These are phyloP conservation scores for Colletes gigas DNA, from an alignment of 1,140 invertebrate genomes.

Conservation along the genomic window DNA sequence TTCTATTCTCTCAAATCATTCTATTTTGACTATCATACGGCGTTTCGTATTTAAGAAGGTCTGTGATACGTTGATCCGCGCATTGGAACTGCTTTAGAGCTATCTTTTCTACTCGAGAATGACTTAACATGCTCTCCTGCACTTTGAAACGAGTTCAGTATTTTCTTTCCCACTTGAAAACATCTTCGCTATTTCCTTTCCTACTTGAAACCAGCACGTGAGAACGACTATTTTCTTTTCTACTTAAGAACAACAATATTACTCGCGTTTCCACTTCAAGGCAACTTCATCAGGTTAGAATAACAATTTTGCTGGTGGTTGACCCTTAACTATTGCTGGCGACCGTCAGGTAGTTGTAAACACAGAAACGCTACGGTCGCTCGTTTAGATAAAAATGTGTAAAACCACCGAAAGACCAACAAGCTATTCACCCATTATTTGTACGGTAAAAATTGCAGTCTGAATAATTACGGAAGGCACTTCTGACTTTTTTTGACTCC, in stretches of 20 bases:
- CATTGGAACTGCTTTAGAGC: background rate
- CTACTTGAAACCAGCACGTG: conserved; percentile 2
- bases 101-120: background rate
- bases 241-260: conserved; percentile 9
- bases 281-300: background rate
- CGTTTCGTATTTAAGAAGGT: too few species aligned
- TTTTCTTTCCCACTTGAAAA: conserved; percentile 24
- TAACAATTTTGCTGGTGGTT: background rate
- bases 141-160: background rate
- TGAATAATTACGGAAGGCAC: too few species aligned
- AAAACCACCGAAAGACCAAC: too few species aligned
- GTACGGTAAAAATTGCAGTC: too few species aligned
- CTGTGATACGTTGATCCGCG: background rate
- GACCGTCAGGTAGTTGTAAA: too few species aligned
- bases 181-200: conserved; percentile 2
- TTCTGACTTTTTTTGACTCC: too few species aligned
- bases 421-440: too few species aligned
- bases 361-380: too few species aligned
- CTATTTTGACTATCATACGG: too few species aligned
- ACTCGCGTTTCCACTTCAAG: background rate
- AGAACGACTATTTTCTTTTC: conserved; percentile 17
- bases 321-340: too few species aligned
- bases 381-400: too few species aligned
- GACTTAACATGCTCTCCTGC: background rate
- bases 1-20: too few species aligned